Evolutionary conservation across 1,140 invertebrate genomes (phyloP), one percentile per base, ranked within the genome.

Genomic region (Macrocentrus cingulum): DNA sequence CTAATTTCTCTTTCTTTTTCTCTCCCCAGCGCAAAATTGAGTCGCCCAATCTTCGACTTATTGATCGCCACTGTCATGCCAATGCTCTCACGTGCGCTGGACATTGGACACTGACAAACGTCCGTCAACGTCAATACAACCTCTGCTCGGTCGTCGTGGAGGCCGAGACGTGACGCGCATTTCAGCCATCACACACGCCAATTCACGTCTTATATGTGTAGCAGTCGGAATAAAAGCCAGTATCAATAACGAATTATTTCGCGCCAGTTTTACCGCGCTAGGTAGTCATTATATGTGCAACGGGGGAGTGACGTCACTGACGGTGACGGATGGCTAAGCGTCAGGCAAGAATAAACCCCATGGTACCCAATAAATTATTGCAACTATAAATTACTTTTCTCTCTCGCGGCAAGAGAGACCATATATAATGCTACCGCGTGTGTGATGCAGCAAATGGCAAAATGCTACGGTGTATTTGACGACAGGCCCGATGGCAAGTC

Each of bases 361-460:
- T 78, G 75, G 75, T 80, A 80, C 70, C 77, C 74, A 80, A 80
- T 80, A 80, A 80, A 80, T 80, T 80, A 80, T 80, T 79, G 77
- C 75, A 80, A 79, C 77, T 79, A 80, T 80, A 80, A 80, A 79
- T 80, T 80, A 80, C 76, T 78, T 80, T 74, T 80, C 75, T 72
- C 71, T 34, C 75, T 77, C 77, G 76, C 76, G 71, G n/a, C n/a
- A n/a, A n/a, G n/a, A n/a, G n/a, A n/a, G n/a, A n/a, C n/a, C n/a
- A 80, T 79, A 79, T 57, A 57, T 80, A 79, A 80, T 80, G 72
- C 74, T 56, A 41, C n/a, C n/a, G n/a, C n/a, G n/a, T n/a, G n/a
- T n/a, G n/a, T n/a, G n/a, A n/a, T n/a, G n/a, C n/a, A n/a, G n/a
- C n/a, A n/a, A n/a, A n/a, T n/a, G n/a, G n/a, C n/a, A n/a, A n/a